Evolutionary conservation across 2,888 invertebrate species (phyloP), one percentile per base, ranked within the genome.

Genomic region (Lithophane leautieri): DNA sequence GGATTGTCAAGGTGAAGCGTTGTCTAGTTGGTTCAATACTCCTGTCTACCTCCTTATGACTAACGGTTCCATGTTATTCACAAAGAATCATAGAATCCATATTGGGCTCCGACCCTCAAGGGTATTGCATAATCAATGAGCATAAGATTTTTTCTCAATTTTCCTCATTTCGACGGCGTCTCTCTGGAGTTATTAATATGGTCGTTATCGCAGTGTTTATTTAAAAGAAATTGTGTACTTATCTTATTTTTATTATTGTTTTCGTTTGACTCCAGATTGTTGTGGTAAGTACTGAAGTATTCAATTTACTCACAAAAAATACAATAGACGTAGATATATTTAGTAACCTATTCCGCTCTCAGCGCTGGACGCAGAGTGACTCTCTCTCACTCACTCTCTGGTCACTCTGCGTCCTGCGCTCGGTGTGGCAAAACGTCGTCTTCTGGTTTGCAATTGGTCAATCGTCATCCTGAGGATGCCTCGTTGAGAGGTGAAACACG

Each of bases 101-200:
- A 42, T 25, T 22, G 11, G 22, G 19, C 14, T 3, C 34, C n/a
- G n/a, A n/a, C n/a, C n/a, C 62, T n/a, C 14, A 42, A 61, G n/a
- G n/a, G 50, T 63, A 47, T 67, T 67, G 14, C 40, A 28, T 22
- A 80, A 50, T 28, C 58, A 58, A 25, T 63, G 44, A n/a, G 16
- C 50, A 22, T 67, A 50, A 60, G 12, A 22, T 58, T 66, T 40
- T 50, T 70, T 52, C 22, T 19, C 60, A 70, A 62, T 67, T 82
- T 73, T 73, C 69, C 62, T 78, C 62, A 70, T 67, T 73, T 14
- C 19, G 28, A 19, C 50, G 14, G 11, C 14, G 9, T 40, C 14
- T 0, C 14, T 0, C 42, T n/a, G 62, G 58, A 47, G 70, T 54
- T 40, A 12, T 44, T 34, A 34, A 34, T 34, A 62, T 44, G 58